Conservation (phyloP, 2,113 vertebrate genomes). For the Formicarius rufipectus region DNA sequence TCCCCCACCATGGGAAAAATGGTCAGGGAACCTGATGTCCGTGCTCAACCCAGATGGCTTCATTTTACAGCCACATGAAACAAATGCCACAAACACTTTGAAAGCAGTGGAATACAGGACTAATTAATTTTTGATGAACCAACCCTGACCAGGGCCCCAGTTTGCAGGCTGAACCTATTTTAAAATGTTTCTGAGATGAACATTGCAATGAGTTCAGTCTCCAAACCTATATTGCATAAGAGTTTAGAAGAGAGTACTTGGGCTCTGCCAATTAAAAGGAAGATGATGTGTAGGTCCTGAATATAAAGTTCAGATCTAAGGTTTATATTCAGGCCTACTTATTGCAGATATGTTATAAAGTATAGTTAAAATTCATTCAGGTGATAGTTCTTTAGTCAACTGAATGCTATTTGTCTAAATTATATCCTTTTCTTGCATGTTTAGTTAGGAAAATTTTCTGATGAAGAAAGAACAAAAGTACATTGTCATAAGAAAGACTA, state of each 20-base stretch:
- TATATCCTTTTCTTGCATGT: background rate
- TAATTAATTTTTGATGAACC: background rate
- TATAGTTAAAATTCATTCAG: background rate
- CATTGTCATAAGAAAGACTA: background rate
- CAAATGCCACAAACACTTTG: background rate
- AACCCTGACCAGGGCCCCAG: background rate
- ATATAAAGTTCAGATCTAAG: background rate
- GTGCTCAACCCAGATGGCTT: background rate
- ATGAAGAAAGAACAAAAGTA: background rate
- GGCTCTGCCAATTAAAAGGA: background rate
- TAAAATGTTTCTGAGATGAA: background rate
- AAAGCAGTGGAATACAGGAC: background rate
- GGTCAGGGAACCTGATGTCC: background rate
- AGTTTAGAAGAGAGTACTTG: background rate
- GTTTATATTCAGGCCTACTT: background rate
- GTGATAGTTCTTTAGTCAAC: background rate
- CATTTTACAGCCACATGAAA: background rate
- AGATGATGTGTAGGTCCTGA: background rate
- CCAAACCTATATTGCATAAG: background rate
- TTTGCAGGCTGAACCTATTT: background rate
- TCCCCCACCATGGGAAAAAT: background rate
- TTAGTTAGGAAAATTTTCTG: background rate
- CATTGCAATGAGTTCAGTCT: background rate
- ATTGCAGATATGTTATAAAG: background rate
- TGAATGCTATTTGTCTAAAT: background rate